These are phyloP conservation scores for Athalia rosae DNA, from an alignment of 2,888 invertebrate genomes.

Conservation along the genomic window DNA sequence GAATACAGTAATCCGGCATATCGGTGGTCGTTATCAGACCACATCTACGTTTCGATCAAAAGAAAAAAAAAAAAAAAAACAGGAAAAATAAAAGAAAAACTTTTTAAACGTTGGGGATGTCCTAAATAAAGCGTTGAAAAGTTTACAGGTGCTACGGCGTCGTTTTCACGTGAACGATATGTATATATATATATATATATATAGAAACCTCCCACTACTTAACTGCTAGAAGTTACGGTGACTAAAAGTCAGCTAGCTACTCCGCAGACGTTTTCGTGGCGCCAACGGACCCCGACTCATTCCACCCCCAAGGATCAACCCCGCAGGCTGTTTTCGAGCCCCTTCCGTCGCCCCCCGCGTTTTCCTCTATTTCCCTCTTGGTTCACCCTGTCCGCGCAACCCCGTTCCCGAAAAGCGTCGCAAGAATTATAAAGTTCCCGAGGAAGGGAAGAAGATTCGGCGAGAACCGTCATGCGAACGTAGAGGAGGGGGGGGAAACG, in stretches of 20 bases:
- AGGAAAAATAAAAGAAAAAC: too few species aligned
- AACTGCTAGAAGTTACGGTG: neutral
- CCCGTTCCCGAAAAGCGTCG: constrained; percentile 72
- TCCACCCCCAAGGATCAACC: constrained; percentile 33
- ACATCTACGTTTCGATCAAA: too few species aligned
- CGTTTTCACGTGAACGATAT: too few species aligned
- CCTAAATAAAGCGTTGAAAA: too few species aligned
- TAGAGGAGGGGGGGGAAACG: neutral
- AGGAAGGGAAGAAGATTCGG: constrained; percentile 50
- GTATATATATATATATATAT: too few species aligned
- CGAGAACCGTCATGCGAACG: neutral
- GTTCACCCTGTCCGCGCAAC: constrained; percentile 59
- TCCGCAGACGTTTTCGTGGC: constrained; percentile 51
- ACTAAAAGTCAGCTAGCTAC: constrained; percentile 62
- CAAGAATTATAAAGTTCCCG: constrained; percentile 73
- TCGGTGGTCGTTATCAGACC: too few species aligned
- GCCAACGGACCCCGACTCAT: constrained; percentile 50
- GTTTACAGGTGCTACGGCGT: too few species aligned
- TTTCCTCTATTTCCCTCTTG: constrained; percentile 38
- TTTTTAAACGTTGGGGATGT: too few species aligned
- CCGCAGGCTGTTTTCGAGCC: constrained; percentile 43
- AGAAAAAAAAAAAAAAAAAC: too few species aligned
- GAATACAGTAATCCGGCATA: too few species aligned
- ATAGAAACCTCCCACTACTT: too few species aligned
- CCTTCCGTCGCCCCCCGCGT: constrained; percentile 15